These are phyloP conservation scores for Spodoptera picta DNA, from an alignment of 2,888 invertebrate genomes.

Conservation along the genomic window DNA sequence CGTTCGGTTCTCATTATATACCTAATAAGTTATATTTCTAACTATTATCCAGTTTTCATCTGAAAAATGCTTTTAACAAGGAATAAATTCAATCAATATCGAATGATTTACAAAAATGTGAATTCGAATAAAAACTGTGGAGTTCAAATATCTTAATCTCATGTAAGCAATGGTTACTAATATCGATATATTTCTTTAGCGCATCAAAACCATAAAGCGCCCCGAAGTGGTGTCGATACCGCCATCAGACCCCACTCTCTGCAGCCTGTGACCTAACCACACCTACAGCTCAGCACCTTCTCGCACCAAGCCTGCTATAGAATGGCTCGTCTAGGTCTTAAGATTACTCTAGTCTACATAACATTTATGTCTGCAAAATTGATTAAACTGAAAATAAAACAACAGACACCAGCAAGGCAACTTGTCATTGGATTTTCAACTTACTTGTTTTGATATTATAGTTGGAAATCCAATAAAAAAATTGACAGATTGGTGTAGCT, in stretches of 20 bases:
- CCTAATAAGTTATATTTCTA: too few relatives aligned
- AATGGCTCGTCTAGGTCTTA: constrained; percentile 80
- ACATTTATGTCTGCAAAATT: constrained; percentile 5
- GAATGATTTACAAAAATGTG: too few relatives aligned
- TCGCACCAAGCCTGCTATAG: constrained; percentile 71
- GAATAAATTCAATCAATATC: too few relatives aligned
- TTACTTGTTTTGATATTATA: too few relatives aligned
- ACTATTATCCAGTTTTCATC: too few relatives aligned
- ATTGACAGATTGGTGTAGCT: too few relatives aligned
- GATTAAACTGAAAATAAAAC: constrained; percentile 11
- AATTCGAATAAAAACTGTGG: too few relatives aligned
- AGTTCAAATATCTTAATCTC: too few relatives aligned
- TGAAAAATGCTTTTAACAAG: too few relatives aligned
- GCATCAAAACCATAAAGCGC: constrained; percentile 75
- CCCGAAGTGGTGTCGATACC: constrained; percentile 80
- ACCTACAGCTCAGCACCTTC: constrained; percentile 53
- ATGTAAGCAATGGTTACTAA: too few relatives aligned
- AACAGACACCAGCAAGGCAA: background rate
- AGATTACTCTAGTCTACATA: constrained; percentile 1
- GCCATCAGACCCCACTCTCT: constrained; percentile 74
- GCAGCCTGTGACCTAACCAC: constrained; percentile 82
- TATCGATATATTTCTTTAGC: constrained; percentile 62
- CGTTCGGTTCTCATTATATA: too few relatives aligned
- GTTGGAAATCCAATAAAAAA: too few relatives aligned
- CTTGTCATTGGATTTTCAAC: background rate